Conservation (phyloP, 2,888 invertebrate genomes). For the Scaptomyza caliginosa region DNA sequence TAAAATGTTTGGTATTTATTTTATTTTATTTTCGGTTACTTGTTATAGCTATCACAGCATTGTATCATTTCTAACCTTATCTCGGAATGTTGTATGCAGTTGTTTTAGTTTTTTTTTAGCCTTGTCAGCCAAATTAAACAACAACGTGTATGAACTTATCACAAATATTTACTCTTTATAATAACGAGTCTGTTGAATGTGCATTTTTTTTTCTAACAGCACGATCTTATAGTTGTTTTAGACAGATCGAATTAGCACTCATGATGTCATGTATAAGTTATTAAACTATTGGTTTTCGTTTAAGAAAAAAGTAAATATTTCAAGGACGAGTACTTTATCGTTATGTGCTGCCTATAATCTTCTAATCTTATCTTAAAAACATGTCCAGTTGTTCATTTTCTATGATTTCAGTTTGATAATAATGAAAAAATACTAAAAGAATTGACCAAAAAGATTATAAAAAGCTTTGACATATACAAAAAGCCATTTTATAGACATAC, state of each 20-base stretch:
- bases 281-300: too few relatives aligned
- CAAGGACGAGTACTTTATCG: background rate
- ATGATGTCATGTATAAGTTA: background rate
- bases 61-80: conserved; percentile 23
- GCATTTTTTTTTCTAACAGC: background rate
- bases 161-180: conserved; percentile 1
- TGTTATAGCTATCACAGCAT: conserved; percentile 16
- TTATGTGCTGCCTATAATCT: background rate
- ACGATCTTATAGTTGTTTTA: conserved; percentile 15
- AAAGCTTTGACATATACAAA: conserved; percentile 1
- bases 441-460: conserved; percentile 4
- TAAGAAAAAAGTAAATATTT: background rate
- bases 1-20: background rate
- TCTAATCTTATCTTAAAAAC: conserved; percentile 7
- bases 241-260: background rate
- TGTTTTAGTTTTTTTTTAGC: background rate
- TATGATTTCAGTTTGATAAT: background rate
- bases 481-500: background rate
- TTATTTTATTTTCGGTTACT: background rate
- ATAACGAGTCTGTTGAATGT: conserved; percentile 3
- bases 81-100: background rate
- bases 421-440: too few relatives aligned
- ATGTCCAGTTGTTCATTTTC: conserved; percentile 11
- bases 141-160: conserved; percentile 9
- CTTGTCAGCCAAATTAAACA: background rate